Evolutionary conservation across 23 tunicate species (phyloP).

Genomic region (Ciona savignyi): DNA sequence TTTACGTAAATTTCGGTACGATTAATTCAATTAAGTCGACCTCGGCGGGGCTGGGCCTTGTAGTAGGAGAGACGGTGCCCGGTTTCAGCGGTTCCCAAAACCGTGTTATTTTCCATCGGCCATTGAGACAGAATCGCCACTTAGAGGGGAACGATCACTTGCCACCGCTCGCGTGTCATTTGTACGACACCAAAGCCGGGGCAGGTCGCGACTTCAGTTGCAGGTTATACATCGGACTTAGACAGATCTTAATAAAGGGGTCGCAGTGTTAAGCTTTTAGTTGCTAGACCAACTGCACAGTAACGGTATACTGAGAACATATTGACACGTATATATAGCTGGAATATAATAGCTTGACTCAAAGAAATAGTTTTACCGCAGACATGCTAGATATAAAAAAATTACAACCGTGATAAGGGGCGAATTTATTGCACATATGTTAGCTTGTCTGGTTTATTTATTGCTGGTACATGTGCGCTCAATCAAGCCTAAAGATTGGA

Average conservation of each 20-base stretch:
- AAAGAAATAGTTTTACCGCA: too few relatives aligned
- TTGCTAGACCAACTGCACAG: too few relatives aligned
- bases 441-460: neutral
- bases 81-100: conserved; percentile 1
- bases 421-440: neutral
- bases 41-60: conserved; percentile 3
- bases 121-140: neutral
- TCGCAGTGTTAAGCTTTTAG: too few relatives aligned
- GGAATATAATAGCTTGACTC: too few relatives aligned
- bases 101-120: neutral
- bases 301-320: too few relatives aligned
- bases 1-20: neutral
- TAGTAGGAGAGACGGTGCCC: neutral
- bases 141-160: neutral
- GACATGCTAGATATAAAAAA: neutral
- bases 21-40: neutral
- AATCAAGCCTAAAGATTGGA: neutral
- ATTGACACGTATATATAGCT: too few relatives aligned
- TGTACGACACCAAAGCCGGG: neutral
- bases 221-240: neutral
- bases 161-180: conserved; percentile 2
- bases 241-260: neutral
- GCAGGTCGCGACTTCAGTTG: neutral
- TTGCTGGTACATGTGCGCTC: neutral
- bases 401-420: neutral